Evolutionary conservation across 2,113 vertebrate genomes (phyloP), one percentile per base, ranked within the genome.

Genomic region (Malurus elegans): DNA sequence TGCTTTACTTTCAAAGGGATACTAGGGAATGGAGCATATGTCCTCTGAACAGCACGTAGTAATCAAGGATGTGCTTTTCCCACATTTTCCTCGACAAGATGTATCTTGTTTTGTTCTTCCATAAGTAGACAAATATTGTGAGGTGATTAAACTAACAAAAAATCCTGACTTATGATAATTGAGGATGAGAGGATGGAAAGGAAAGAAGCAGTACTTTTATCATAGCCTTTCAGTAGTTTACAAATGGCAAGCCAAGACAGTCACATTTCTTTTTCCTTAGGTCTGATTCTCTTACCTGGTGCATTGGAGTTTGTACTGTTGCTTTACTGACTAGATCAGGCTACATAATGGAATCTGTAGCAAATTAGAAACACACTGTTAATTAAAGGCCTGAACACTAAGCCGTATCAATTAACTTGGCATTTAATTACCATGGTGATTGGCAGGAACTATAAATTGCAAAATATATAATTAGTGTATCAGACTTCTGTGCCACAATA

Each of bases 401-500:
- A 7, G 2, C 75, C 65, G 26, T 86, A 67, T 88, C 88, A 93
- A 88, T 95, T 91, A 91, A 93, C 51, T 95, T 89, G 51, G 69
- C 0, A 0, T 74, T 90, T 95, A 95, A 95, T 96, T 93, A 67
- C 85, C 60, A 82, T 85, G 54, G 67, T 88, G 69, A 96, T 80
- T 92, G 83, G 67, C 72, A 93, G 47, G 57, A 56, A 88, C 71
- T 94, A 76, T 82, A 94, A 94, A 74, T 83, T 74, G 71, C 67
- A 83, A 93, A 79, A 86, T 84, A 83, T 29, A 65, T 83, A 93
- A 94, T 90, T 86, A 85, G 57, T 90, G 66, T 61, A 92, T 94
- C 57, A 95, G 58, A 88, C 53, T 92, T 93, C 28, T 65, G 32
- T 91, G 71, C 25, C 88, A 92, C 42, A 42, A 8, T 86, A 75